Evolutionary conservation across 2,113 vertebrate genomes (phyloP).

Genomic region (Mystacornis crossleyi): DNA sequence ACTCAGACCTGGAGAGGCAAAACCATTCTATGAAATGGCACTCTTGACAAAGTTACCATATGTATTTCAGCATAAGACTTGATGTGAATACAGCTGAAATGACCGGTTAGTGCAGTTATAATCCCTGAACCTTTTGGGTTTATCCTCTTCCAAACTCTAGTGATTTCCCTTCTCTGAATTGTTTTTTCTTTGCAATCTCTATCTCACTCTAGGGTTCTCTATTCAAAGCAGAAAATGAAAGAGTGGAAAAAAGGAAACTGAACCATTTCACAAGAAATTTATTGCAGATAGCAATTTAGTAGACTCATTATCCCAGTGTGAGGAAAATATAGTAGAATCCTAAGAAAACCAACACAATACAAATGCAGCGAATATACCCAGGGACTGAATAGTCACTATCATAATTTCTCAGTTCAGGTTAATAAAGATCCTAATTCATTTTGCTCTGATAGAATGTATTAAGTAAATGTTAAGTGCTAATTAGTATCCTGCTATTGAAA

Average conservation of each 20-base stretch:
- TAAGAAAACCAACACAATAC: slow-evolving; percentile 58
- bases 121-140: slow-evolving; percentile 15
- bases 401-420: slow-evolving; percentile 26
- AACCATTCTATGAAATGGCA: not conserved
- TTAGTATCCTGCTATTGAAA: slow-evolving; percentile 44
- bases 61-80: not conserved
- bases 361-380: slow-evolving; percentile 28
- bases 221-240: slow-evolving; percentile 61
- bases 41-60: not conserved
- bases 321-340: slow-evolving; percentile 55
- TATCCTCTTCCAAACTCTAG: slow-evolving; percentile 35
- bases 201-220: slow-evolving; percentile 56
- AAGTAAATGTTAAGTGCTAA: slow-evolving; percentile 61
- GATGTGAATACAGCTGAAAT: slow-evolving; percentile 6
- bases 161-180: slow-evolving; percentile 60
- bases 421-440: slow-evolving; percentile 39
- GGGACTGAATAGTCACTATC: not conserved
- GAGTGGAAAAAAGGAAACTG: slow-evolving; percentile 45
- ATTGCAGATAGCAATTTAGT: slow-evolving; percentile 66
- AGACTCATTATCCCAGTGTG: slow-evolving; percentile 69
- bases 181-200: slow-evolving; percentile 52
- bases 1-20: not conserved
- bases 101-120: slow-evolving; percentile 46
- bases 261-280: slow-evolving; percentile 69
- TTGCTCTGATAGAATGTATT: not conserved